phyloP scores from a whole-genome alignment of 2,797 vertebrate genomes.

The Danionella dracula region DNA sequence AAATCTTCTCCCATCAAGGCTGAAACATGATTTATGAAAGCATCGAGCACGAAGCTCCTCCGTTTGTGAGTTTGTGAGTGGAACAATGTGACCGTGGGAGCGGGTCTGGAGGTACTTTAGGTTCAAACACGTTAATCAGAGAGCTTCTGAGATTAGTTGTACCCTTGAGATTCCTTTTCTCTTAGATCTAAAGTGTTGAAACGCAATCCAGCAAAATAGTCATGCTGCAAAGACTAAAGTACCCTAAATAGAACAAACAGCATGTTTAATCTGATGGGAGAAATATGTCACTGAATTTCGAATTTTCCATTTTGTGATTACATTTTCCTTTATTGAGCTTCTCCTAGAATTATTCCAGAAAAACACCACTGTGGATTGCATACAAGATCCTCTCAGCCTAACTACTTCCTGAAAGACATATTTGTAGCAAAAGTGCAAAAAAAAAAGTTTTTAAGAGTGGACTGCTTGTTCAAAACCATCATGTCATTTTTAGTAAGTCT shows the following conservation, averaged over 20 bases:
- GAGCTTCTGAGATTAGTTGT: slow-evolving; percentile 13
- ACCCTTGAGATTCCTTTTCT: not conserved
- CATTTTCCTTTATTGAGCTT: slow-evolving; percentile 1
- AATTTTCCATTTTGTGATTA: not conserved
- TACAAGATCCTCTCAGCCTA: slow-evolving; percentile 13
- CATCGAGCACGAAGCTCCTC: slow-evolving; percentile 7
- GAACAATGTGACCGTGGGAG: not conserved
- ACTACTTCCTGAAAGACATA: slow-evolving; percentile 1
- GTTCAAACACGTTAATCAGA: not conserved
- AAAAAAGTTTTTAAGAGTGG: not conserved
- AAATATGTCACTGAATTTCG: not conserved
- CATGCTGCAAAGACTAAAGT: not conserved
- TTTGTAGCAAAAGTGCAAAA: not conserved
- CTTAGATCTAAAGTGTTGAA: not conserved
- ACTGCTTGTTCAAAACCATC: not conserved
- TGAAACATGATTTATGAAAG: slow-evolving; percentile 18
- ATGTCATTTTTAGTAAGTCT: not conserved
- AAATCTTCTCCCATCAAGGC: slow-evolving; percentile 9
- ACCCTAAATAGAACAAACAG: not conserved
- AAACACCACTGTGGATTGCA: not conserved
- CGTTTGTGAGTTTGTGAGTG: not conserved
- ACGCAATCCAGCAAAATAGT: not conserved
- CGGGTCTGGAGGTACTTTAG: slow-evolving; percentile 15
- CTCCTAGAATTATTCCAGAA: not conserved
- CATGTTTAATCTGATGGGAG: not conserved